Evolutionary conservation across 2,797 vertebrate genomes (phyloP).

Genomic region (Enteromius paludinosus): DNA sequence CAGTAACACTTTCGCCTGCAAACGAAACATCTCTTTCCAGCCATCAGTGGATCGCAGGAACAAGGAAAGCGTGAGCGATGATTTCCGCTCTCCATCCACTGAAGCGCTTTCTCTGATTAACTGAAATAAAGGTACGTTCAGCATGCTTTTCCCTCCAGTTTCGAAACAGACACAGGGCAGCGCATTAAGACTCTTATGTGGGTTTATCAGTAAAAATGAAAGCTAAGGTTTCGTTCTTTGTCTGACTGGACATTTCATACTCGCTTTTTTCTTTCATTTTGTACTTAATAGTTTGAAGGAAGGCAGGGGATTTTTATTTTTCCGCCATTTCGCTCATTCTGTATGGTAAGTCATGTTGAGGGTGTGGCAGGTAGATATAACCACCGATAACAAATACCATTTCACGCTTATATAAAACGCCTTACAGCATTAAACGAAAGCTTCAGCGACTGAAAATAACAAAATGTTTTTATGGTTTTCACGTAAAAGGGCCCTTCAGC

Average conservation of each 20-base stretch:
- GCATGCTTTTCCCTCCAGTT: slow-evolving; percentile 74
- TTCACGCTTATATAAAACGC: slow-evolving; percentile 48
- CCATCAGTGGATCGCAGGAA: slow-evolving; percentile 75
- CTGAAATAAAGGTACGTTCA: slow-evolving; percentile 79
- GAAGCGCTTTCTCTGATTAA: slow-evolving; percentile 75
- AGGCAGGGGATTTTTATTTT: slow-evolving; percentile 56
- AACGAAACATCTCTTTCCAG: slow-evolving; percentile 75
- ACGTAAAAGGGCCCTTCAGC: slow-evolving; percentile 20
- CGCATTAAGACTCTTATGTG: slow-evolving; percentile 43
- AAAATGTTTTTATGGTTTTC: not conserved
- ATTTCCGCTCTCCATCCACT: slow-evolving; percentile 69
- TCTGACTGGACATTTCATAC: slow-evolving; percentile 66
- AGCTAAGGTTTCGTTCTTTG: slow-evolving; percentile 68
- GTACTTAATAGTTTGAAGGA: slow-evolving; percentile 57
- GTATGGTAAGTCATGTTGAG: slow-evolving; percentile 64
- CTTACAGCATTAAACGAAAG: not conserved
- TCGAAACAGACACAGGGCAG: slow-evolving; percentile 47
- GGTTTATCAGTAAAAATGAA: slow-evolving; percentile 68
- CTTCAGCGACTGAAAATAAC: not conserved
- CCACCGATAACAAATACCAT: slow-evolving; percentile 60
- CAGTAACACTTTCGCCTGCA: slow-evolving; percentile 79
- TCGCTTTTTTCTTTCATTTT: slow-evolving; percentile 57
- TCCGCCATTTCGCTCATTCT: slow-evolving; percentile 44
- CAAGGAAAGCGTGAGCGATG: slow-evolving; percentile 78
- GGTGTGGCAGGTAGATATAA: slow-evolving; percentile 73